Percentiles rank a stretch among this genome's conserved stretches.
Evolutionary conservation across 2,888 invertebrate species (phyloP).

Genomic region (Chrysina gloriosa): DNA sequence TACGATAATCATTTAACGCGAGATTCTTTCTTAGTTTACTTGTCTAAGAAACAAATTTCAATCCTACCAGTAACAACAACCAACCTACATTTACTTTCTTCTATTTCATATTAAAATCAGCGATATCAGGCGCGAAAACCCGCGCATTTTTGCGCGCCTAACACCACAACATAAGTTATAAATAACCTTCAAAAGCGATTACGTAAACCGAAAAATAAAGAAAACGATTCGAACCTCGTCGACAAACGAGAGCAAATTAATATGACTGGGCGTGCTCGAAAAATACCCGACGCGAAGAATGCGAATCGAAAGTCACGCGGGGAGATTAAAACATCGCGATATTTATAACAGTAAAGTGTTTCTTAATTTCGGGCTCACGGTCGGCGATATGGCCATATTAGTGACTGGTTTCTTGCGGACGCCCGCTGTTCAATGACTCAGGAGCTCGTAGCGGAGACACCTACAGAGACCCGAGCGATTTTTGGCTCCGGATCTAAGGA

Average conservation of each 20-base stretch:
- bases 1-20: no score
- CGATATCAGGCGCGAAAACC: no score
- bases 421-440: constrained; percentile 25
- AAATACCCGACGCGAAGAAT: neutral
- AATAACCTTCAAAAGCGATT: neutral
- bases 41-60: no score
- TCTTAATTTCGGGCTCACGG: constrained; percentile 12
- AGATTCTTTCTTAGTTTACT: no score
- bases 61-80: no score
- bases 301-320: constrained; percentile 1
- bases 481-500: neutral
- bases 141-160: no score
- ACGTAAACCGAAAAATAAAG: neutral
- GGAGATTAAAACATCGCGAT: constrained; percentile 9
- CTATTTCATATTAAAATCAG: no score
- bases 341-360: constrained; percentile 29
- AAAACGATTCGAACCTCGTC: neutral
- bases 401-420: neutral
- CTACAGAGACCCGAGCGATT: constrained; percentile 10
- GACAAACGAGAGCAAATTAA: neutral
- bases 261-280: neutral
- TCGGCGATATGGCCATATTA: constrained; percentile 2
- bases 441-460: neutral
- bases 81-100: no score
- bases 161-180: neutral